Percentiles rank a stretch among this genome's conserved stretches.
These are phyloP conservation scores for Sebastes taczanowskii DNA, from an alignment of 2,797 vertebrate genomes.

Conservation along the genomic window DNA sequence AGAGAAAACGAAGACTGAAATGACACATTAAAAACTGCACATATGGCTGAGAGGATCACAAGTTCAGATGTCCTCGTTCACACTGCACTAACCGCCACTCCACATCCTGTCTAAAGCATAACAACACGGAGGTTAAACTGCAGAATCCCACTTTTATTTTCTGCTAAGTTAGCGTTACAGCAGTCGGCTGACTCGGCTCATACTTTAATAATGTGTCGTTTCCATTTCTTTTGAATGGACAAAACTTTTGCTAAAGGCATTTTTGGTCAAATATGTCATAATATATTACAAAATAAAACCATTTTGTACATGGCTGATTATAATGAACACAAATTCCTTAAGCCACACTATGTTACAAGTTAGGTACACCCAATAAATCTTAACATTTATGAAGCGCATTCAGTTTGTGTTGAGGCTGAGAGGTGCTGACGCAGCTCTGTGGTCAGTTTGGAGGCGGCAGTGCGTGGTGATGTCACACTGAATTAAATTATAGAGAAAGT, in stretches of 20 bases:
- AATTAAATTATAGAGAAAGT: conserved; percentile 18
- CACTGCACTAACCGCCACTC: conserved; percentile 48
- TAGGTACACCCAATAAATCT: neutral
- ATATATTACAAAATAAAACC: conserved; percentile 4
- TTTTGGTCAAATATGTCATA: conserved; percentile 1
- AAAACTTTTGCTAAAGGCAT: neutral
- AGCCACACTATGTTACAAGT: neutral
- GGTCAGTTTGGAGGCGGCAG: conserved; percentile 10
- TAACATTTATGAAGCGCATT: conserved; percentile 17
- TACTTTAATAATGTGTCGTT: neutral
- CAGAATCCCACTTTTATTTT: conserved; percentile 50
- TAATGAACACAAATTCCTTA: neutral
- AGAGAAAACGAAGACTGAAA: conserved; percentile 19
- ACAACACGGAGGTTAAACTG: conserved; percentile 57
- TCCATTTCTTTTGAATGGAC: conserved; percentile 5
- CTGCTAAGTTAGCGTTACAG: conserved; percentile 56
- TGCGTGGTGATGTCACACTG: neutral
- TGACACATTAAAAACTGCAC: conserved; percentile 24
- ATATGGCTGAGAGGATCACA: conserved; percentile 59
- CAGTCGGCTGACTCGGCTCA: conserved; percentile 37
- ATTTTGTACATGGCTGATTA: neutral
- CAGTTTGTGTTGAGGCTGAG: conserved; percentile 8
- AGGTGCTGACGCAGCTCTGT: conserved; percentile 34
- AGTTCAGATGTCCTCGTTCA: conserved; percentile 59
- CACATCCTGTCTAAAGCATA: conserved; percentile 73